These are phyloP conservation scores for Psittacus erithacus DNA, from an alignment of 2,113 vertebrate species.

Conservation along the genomic window DNA sequence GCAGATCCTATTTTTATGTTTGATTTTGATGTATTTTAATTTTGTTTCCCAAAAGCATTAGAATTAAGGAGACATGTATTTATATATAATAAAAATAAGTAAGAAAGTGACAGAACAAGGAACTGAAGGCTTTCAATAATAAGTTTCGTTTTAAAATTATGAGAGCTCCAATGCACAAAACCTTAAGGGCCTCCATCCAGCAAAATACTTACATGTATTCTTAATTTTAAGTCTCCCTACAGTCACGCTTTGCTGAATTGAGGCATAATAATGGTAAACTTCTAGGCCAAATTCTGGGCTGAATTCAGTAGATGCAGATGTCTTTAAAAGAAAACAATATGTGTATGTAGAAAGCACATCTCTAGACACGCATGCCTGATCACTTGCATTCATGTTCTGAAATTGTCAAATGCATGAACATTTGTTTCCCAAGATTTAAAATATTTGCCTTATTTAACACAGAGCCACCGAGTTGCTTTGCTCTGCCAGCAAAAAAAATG, in stretches of 20 bases:
- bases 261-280: conserved; percentile 60
- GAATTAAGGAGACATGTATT: neutral
- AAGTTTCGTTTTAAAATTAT: conserved; percentile 47
- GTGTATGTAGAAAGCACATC: conserved; percentile 47
- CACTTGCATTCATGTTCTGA: conserved; percentile 39
- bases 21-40: conserved; percentile 4
- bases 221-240: conserved; percentile 40
- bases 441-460: conserved; percentile 14
- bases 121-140: conserved; percentile 20
- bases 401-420: conserved; percentile 3
- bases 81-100: conserved; percentile 9
- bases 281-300: conserved; percentile 56
- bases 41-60: neutral
- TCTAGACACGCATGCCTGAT: conserved; percentile 61
- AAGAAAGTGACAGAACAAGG: conserved; percentile 32
- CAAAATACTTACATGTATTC: conserved; percentile 48
- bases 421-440: conserved; percentile 33
- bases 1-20: neutral
- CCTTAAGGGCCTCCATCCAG: conserved; percentile 38
- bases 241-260: conserved; percentile 59
- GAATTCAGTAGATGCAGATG: conserved; percentile 63
- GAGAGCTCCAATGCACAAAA: conserved; percentile 43
- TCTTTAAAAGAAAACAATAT: conserved; percentile 71
- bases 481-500: neutral
- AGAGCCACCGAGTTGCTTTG: neutral